These are phyloP conservation scores for Vanessa cardui DNA, from an alignment of 2,888 invertebrate genomes.

Conservation along the genomic window DNA sequence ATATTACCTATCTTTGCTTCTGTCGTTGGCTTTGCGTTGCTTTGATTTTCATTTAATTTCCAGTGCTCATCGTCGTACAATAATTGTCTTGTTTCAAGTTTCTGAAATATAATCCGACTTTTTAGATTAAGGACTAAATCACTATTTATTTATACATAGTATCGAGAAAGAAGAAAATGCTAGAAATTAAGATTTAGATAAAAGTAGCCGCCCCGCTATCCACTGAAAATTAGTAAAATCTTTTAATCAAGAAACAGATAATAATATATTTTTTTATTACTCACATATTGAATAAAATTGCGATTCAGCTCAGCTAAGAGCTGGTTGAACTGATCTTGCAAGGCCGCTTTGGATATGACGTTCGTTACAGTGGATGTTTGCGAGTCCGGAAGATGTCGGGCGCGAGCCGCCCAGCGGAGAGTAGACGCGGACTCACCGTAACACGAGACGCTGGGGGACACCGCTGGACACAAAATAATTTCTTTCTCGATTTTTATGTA, in stretches of 20 bases:
- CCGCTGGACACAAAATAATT: slow-evolving; percentile 76
- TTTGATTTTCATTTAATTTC: slow-evolving; percentile 46
- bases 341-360: slow-evolving; percentile 48
- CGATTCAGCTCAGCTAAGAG: slow-evolving; percentile 63
- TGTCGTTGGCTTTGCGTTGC: slow-evolving; percentile 13
- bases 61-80: slow-evolving; percentile 65
- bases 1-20: slow-evolving; percentile 66
- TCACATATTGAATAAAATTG: slow-evolving; percentile 67
- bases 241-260: too few species aligned
- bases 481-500: not conserved
- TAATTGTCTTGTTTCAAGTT: slow-evolving; percentile 65
- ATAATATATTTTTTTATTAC: slow-evolving; percentile 29
- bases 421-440: slow-evolving; percentile 92
- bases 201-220: too few species aligned
- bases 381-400: slow-evolving; percentile 84
- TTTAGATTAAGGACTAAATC: not conserved
- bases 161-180: too few species aligned
- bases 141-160: too few species aligned
- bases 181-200: too few species aligned
- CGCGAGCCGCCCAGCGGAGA: slow-evolving; percentile 90
- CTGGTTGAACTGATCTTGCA: slow-evolving; percentile 71
- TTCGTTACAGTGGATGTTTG: slow-evolving; percentile 43
- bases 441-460: slow-evolving; percentile 89
- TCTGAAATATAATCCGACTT: slow-evolving; percentile 47
- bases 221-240: too few species aligned